Evolutionary conservation across 2,888 invertebrate genomes (phyloP).

Genomic region (Allacma fusca): DNA sequence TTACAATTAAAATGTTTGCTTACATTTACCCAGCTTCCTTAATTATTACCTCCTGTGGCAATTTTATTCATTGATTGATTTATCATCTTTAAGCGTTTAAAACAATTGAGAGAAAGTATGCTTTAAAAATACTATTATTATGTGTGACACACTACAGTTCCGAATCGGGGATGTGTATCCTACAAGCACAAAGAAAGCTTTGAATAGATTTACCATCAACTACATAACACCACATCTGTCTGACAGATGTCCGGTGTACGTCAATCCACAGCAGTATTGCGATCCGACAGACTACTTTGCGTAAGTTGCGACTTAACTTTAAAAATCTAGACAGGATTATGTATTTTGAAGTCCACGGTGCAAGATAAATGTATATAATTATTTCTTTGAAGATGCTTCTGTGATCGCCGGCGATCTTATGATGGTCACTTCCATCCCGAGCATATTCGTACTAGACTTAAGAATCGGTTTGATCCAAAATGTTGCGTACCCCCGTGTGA

Average conservation of each 20-base stretch:
- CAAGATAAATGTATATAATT: constrained; percentile 19
- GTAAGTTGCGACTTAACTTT: background rate
- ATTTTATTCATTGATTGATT: no score
- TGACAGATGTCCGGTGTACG: constrained; percentile 55
- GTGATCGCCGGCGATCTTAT: constrained; percentile 56
- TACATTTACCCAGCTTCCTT: background rate
- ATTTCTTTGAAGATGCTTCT: constrained; percentile 44
- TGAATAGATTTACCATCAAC: constrained; percentile 54
- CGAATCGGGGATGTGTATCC: constrained; percentile 54
- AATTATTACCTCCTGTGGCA: no score
- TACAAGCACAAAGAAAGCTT: constrained; percentile 50
- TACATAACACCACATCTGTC: constrained; percentile 54
- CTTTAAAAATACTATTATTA: no score
- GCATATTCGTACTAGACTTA: constrained; percentile 53
- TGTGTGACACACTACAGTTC: constrained; percentile 49
- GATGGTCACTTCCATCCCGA: constrained; percentile 58
- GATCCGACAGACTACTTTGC: constrained; percentile 40
- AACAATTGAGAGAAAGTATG: no score
- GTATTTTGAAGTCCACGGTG: no score
- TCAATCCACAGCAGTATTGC: constrained; percentile 55
- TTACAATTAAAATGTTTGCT: background rate
- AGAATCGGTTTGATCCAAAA: constrained; percentile 53
- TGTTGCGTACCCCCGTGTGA: constrained; percentile 35
- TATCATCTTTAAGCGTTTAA: no score
- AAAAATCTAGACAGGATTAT: no score